Evolutionary conservation across 1,140 invertebrate genomes (phyloP), one percentile per base, ranked within the genome.

Genomic region (Nasonia vitripennis): DNA sequence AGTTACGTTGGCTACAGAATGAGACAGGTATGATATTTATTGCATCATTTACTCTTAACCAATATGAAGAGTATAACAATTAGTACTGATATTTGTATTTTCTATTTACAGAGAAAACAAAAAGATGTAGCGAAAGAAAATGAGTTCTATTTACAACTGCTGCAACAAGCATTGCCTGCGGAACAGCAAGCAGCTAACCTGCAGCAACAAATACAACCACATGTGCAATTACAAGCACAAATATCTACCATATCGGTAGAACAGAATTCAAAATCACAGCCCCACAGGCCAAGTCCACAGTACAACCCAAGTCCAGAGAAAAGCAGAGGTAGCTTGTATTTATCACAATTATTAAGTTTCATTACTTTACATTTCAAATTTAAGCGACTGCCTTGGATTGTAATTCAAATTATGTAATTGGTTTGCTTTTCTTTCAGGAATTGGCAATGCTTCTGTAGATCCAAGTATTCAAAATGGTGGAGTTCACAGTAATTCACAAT

Each of bases 101-200:
- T 85, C 89, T 86, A 91, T 91, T 86, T 88, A 23, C 95, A 98
- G 95, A 95, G 97, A 88, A 97, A 97, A 92, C 98, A 99, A 94
- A 96, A 97, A 92, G 97, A 98, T 91, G 98, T 99, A 87, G 96
- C 98, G 84, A 98, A 97, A 94, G 97, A 98, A 94, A 99, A 99
- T 94, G 97, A 98, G 92, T 98, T 98, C 94, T 99, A 98, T 93
- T 96, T 98, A 94, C 97, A 98, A 92, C 94, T 99, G 89, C 94
- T 99, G 92, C 95, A 97, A 90, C 96, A 99, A 94, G 98, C 98
- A 87, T 93, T 99, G 92, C 98, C 98, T 81, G 93, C 96, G 93
- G 95, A 96, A 92, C 94, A 95, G 89, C 95, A 94, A 92, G 94
- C 95, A 85, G 91, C 95, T 87, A 94, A 94, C 82, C 90, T 94